Evolutionary conservation across 2,888 invertebrate genomes (phyloP), one percentile per base, ranked within the genome.

Genomic region (Liopterus haemorrhoidalis): DNA sequence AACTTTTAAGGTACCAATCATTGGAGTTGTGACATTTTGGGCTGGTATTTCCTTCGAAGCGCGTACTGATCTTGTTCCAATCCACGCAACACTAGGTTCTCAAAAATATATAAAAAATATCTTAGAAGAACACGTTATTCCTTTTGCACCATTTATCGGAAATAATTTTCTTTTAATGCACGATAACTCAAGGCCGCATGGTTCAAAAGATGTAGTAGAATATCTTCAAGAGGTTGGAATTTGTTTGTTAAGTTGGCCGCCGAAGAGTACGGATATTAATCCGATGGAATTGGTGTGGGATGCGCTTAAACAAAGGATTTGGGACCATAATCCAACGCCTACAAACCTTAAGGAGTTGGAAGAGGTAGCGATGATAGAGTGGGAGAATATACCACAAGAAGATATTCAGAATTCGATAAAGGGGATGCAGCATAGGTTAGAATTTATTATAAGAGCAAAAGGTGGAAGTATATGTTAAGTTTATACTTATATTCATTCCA

Each of bases 231-330:
- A 35, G 38, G 6, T n/a, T n/a, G n/a, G n/a, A n/a, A n/a, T n/a
- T n/a, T n/a, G n/a, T n/a, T n/a, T n/a, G n/a, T n/a, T n/a, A n/a
- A n/a, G n/a, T n/a, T 54, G 55, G 55, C 55, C 56, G 48, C 54
- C 56, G 21, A 49, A 46, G 28, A 57, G 54, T 28, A 54, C 55
- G 21, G 56, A 58, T 46, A 39, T 55, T 32, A 55, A 53, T 46
- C 53, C 53, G 9, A 51, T 54, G 14, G 47, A 54, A 41, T 50
- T 55, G 33, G 27, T 54, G 18, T 54, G 53, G 52, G 50, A 55
- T 43, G 35, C 39, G 30, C 40, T 56, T 19, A 47, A 41, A 46
- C 44, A 43, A 49, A 32, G 46, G 18, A 22, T 51, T 24, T 32
- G 45, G 28, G 20, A 5, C 11, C 33, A 46, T 12, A 9, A 18